Evolutionary conservation across 2,113 vertebrate genomes (phyloP).

Genomic region (Pan troglodytes): DNA sequence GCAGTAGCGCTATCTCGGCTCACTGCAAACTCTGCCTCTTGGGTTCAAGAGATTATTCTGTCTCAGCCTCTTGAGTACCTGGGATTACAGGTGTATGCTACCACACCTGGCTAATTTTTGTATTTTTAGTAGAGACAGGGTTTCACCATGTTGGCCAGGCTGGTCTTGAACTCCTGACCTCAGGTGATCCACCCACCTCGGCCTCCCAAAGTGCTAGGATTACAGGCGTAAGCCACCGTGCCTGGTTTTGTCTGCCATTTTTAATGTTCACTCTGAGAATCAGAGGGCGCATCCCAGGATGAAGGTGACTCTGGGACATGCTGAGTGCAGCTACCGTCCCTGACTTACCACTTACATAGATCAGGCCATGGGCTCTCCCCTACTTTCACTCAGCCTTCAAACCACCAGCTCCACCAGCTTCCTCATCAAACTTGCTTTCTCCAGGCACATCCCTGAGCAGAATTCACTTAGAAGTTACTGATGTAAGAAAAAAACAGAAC

Average conservation of each 20-base stretch:
- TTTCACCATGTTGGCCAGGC: neutral
- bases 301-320: neutral
- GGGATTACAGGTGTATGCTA: neutral
- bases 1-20: neutral
- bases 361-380: fast-evolving
- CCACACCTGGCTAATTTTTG: neutral
- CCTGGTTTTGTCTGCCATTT: neutral
- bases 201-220: neutral
- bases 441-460: neutral
- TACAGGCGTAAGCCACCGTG: neutral
- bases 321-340: neutral
- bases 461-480: neutral
- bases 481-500: neutral
- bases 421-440: neutral
- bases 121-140: neutral
- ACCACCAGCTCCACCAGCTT: neutral
- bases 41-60: neutral
- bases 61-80: neutral
- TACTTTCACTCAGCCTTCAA: neutral
- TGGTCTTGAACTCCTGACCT: neutral
- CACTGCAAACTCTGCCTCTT: neutral
- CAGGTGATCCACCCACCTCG: neutral
- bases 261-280: neutral
- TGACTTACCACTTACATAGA: too few relatives aligned
- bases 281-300: neutral